Base-by-base conservation (phyloP, 1,140 invertebrate species). In the Drosophila repleta region DNA sequence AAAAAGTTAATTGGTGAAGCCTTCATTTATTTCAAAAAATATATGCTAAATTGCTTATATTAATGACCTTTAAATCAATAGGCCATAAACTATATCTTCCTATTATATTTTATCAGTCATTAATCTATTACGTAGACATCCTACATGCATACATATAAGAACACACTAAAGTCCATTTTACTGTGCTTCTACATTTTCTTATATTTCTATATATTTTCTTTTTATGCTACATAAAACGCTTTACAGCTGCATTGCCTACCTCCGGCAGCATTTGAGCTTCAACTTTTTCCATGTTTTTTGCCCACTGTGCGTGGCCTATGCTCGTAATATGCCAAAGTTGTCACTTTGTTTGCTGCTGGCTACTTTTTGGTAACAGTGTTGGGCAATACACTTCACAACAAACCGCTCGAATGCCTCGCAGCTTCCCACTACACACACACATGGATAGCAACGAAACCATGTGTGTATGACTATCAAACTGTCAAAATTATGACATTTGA, bases 401-500 rank as follows among this genome's bases (percentile, higher is more conserved):
- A 60, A 53, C 41, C 52, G 56, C 57, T 48, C 13, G 15, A 62
- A 58, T 56, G 68, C 51, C 65, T 48, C 56, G 46, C 64, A 64
- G 64, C 65, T 55, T 43, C 70, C 66, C 60, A 64, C 51, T 37
- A 51, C 52, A 41, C n/a, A 41, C 4, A 41, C 37, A 39, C 37
- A 39, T 13, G 4, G 43, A n/a, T n/a, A 17, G 49, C 11, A 35
- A 35, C 11, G 24, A 18, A 51, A 62, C 48, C 67, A 43, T 69
- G 46, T 74, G 46, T 74, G 66, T 81, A 39, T 61, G 73, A 80
- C 88, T 79, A 88, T 88, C 89, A 90, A 87, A 79, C 89, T 90
- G 88, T 90, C 88, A 90, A 83, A 90, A 90, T 81, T 84, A 88
- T 89, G 83, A 90, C 88, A 90, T 90, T 88, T 90, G 79, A 90